Conservation (phyloP, 1,140 invertebrate genomes). For the Atopsyche davidsoni region DNA sequence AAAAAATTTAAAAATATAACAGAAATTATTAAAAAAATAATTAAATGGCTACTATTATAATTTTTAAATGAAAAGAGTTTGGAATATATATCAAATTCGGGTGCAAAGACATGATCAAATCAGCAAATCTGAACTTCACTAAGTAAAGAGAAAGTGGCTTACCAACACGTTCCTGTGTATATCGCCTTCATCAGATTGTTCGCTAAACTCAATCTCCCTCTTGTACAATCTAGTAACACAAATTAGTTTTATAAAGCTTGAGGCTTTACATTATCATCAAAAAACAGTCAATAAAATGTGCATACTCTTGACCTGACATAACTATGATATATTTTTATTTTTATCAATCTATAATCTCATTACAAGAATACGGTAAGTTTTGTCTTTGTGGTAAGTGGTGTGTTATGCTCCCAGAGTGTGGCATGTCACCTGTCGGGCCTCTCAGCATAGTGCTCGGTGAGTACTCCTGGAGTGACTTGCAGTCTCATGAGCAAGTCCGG, state of each 20-base stretch:
- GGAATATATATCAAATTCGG: no score
- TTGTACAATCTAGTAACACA: slow-evolving; percentile 18
- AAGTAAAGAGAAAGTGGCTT: no score
- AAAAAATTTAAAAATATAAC: slow-evolving; percentile 24
- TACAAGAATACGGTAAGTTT: no score
- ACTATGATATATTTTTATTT: neutral
- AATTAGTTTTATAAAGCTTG: neutral
- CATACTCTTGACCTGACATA: neutral
- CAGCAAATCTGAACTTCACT: no score
- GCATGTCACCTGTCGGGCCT: slow-evolving; percentile 55
- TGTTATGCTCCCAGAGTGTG: no score
- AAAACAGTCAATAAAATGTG: neutral
- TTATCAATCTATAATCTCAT: no score
- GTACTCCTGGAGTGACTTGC: slow-evolving; percentile 50
- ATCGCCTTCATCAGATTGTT: slow-evolving; percentile 7
- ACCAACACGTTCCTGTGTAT: slow-evolving; percentile 14
- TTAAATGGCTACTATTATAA: no score
- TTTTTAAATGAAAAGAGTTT: no score
- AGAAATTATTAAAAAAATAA: neutral
- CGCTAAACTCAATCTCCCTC: slow-evolving; percentile 17
- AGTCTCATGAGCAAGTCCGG: slow-evolving; percentile 61
- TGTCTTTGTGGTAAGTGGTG: no score
- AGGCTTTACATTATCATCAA: neutral
- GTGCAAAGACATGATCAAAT: no score
- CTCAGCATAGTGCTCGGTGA: slow-evolving; percentile 59